Percentiles rank a stretch among this genome's conserved stretches.
These are phyloP conservation scores for Labeo calbasu DNA, from an alignment of 2,797 vertebrate species.

Conservation along the genomic window DNA sequence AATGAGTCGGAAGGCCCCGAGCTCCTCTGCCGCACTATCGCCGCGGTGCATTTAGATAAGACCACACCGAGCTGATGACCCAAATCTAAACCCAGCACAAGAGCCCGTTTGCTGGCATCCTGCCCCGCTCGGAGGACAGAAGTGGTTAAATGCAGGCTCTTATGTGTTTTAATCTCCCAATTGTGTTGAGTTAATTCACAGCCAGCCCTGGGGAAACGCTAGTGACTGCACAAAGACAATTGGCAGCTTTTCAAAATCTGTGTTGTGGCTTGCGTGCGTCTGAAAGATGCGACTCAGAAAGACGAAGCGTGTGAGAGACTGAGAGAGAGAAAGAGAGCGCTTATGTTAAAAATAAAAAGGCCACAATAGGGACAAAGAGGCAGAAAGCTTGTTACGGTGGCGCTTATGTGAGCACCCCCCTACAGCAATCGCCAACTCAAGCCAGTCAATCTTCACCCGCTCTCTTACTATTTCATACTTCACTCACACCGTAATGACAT, in stretches of 20 bases:
- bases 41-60: slow-evolving; percentile 22
- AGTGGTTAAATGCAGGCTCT: slow-evolving; percentile 54
- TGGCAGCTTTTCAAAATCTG: slow-evolving; percentile 56
- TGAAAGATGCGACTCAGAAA: slow-evolving; percentile 30
- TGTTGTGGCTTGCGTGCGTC: slow-evolving; percentile 38
- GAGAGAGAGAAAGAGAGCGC: not conserved
- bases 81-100: slow-evolving; percentile 40
- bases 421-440: slow-evolving; percentile 54
- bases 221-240: slow-evolving; percentile 54
- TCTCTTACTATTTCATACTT: slow-evolving; percentile 50
- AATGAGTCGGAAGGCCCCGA: slow-evolving; percentile 49
- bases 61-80: slow-evolving; percentile 42
- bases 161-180: slow-evolving; percentile 62
- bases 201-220: slow-evolving; percentile 48
- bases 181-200: slow-evolving; percentile 59
- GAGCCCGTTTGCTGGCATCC: slow-evolving; percentile 33
- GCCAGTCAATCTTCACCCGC: slow-evolving; percentile 57
- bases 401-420: slow-evolving; percentile 52
- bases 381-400: slow-evolving; percentile 42
- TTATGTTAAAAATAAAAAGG: slow-evolving; percentile 36
- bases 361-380: slow-evolving; percentile 34
- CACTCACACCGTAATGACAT: slow-evolving; percentile 60
- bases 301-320: not conserved
- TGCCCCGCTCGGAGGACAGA: slow-evolving; percentile 15
- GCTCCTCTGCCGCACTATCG: slow-evolving; percentile 14